A percentile compares a stretch with the other conserved stretches of the same genome.
phyloP scores from a whole-genome alignment of 2,888 invertebrate genomes.

The Morpho helenor region DNA sequence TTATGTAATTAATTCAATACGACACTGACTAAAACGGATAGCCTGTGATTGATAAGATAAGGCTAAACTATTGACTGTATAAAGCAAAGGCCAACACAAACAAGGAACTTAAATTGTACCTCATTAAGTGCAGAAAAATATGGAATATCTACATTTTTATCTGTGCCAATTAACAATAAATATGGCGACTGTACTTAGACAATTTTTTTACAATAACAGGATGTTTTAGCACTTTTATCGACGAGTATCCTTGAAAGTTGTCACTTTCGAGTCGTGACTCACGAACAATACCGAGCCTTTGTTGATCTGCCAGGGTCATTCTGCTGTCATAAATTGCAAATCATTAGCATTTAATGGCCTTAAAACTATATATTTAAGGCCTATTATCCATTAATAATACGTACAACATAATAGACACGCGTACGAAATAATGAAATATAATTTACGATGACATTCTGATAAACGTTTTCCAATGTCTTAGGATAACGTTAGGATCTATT shows the following conservation, averaged over 20 bases:
- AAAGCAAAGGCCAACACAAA: background rate
- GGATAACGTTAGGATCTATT: background rate
- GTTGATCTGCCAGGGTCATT: constrained; percentile 29
- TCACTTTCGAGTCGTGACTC: constrained; percentile 38
- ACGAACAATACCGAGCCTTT: constrained; percentile 33
- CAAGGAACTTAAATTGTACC: background rate
- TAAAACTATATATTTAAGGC: constrained; percentile 20
- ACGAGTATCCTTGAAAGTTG: constrained; percentile 35
- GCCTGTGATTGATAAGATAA: background rate
- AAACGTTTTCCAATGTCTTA: constrained; percentile 12
- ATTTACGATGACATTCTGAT: constrained; percentile 23
- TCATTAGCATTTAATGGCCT: constrained; percentile 27
- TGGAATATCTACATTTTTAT: constrained; percentile 1
- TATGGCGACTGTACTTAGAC: constrained; percentile 1
- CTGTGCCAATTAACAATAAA: background rate
- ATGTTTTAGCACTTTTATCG: constrained; percentile 29
- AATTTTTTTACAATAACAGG: constrained; percentile 10
- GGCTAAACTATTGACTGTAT: background rate
- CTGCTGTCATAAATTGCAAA: constrained; percentile 28
- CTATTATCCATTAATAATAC: constrained; percentile 17
- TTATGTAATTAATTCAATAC: too few relatives aligned
- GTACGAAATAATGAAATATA: constrained; percentile 14
- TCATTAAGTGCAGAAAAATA: background rate
- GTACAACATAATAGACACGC: constrained; percentile 9
- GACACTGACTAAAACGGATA: too few relatives aligned